Evolutionary conservation across 2,113 vertebrate genomes (phyloP), one percentile per base, ranked within the genome.

Genomic region (Rhea americana): DNA sequence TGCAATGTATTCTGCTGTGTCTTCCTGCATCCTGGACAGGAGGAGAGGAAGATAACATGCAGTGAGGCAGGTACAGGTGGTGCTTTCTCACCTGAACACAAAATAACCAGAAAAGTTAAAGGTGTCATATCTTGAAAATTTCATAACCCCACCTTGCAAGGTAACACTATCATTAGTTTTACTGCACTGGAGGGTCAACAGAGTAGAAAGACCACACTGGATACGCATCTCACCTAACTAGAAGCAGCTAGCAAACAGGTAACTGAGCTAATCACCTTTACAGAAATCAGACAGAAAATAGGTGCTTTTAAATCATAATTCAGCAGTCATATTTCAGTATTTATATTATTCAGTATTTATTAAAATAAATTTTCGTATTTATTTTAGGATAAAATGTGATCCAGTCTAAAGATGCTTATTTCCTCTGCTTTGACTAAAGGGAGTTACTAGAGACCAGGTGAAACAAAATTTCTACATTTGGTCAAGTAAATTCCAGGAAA

Each of bases 1-100:
- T 48, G 98, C 91, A 32, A 98, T 93, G 39, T 98, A 98, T 91
- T 98, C 97, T 70, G 93, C 95, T 50, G 88, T 82, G 11, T 97
- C 97, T 68, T 98, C 97, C 93, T 97, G 97, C 50, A 97, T 59
- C 95, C 99, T 99, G 47, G 87, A 93, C 45, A 82, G 12, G 77
- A 66, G 22, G 13, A n/a, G 56, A 91, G 24, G 45, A 88, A 90
- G 88, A 28, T 7, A 53, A 74, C 16, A 72, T 8, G 10, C 0
- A 41, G 21, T 50, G 67, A 55, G 66, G 37, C 70, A 88, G 56
- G 68, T 71, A 75, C 50, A 85, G 47, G 32, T 2, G 48, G 18
- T 30, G 79, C 67, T 67, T 86, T 51, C 74, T 82, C 26, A 68
- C n/a, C 26, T 65, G 41, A 73, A 65, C 17, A 43, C 6, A 24